These are phyloP conservation scores for Ectropis grisescens DNA, from an alignment of 1,140 invertebrate species.

Conservation along the genomic window DNA sequence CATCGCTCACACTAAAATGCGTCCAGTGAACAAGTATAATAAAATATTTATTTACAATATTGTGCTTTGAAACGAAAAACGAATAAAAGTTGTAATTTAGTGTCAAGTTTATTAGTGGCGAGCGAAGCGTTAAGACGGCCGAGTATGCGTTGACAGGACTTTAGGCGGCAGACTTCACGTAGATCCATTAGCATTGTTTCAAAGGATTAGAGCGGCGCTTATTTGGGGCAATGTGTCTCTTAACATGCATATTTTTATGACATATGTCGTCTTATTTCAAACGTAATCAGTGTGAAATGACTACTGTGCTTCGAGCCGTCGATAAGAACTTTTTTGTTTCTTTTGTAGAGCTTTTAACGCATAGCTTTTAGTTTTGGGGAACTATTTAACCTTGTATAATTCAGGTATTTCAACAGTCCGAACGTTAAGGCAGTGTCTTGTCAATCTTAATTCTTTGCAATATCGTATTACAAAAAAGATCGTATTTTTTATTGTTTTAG, in stretches of 20 bases:
- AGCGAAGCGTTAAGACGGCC: conserved; percentile 58
- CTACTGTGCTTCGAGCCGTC: conserved; percentile 44
- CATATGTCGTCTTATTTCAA: conserved; percentile 44
- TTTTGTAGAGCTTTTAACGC: conserved; percentile 9
- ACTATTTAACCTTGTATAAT: too few relatives aligned
- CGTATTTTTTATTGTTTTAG: conserved; percentile 47
- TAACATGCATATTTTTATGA: conserved; percentile 62
- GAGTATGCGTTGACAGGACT: conserved; percentile 58
- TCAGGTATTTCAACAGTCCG: conserved; percentile 10
- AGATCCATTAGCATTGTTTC: conserved; percentile 68
- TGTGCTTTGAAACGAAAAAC: conserved; percentile 46
- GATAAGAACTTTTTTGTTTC: conserved; percentile 35
- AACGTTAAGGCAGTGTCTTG: conserved; percentile 22
- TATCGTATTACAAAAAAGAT: conserved; percentile 62
- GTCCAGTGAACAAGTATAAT: conserved; percentile 61
- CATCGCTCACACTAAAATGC: conserved; percentile 68
- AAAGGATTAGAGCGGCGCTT: conserved; percentile 60
- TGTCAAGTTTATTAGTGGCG: conserved; percentile 64
- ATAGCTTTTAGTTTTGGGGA: conserved; percentile 1
- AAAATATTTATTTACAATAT: conserved; percentile 65
- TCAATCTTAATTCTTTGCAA: conserved; percentile 25
- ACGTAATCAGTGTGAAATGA: conserved; percentile 53
- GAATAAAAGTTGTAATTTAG: conserved; percentile 60
- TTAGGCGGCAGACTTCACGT: conserved; percentile 47
- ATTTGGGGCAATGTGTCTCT: conserved; percentile 39